Conservation (phyloP, 2,888 invertebrate species). For the Ceriagrion tenellum region DNA sequence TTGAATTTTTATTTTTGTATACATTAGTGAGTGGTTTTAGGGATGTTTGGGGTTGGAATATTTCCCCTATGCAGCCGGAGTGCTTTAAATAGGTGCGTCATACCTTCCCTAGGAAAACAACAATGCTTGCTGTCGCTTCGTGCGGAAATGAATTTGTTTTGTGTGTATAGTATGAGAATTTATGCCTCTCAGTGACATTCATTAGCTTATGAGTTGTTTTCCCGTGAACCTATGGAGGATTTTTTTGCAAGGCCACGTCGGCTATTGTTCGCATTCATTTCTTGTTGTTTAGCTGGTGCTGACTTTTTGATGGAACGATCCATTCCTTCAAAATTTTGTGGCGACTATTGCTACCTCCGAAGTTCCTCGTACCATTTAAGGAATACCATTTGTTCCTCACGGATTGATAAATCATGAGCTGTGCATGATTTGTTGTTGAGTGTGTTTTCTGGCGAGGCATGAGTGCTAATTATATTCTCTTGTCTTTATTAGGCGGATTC, state of each 20-base stretch:
- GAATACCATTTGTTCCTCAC: neutral
- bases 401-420: neutral
- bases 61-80: conserved; percentile 47
- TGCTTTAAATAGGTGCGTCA: conserved; percentile 67
- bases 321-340: neutral
- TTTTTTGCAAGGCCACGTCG: conserved; percentile 65
- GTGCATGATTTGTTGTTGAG: neutral
- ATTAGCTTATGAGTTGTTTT: neutral
- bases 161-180: neutral
- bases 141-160: neutral
- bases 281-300: neutral
- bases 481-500: conserved; percentile 48
- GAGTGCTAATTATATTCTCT: neutral
- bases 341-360: neutral
- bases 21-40: conserved; percentile 52
- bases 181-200: neutral
- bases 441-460: neutral
- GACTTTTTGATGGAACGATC: neutral
- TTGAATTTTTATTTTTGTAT: conserved; percentile 47
- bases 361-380: neutral
- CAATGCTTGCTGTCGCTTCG: conserved; percentile 46
- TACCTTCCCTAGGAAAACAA: conserved; percentile 63
- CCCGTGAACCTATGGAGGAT: neutral
- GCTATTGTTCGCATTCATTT: conserved; percentile 39
- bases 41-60: conserved; percentile 63